Evolutionary conservation across 2,797 vertebrate species (phyloP), one percentile per base, ranked within the genome.

Genomic region (Darevskia nairensis): DNA sequence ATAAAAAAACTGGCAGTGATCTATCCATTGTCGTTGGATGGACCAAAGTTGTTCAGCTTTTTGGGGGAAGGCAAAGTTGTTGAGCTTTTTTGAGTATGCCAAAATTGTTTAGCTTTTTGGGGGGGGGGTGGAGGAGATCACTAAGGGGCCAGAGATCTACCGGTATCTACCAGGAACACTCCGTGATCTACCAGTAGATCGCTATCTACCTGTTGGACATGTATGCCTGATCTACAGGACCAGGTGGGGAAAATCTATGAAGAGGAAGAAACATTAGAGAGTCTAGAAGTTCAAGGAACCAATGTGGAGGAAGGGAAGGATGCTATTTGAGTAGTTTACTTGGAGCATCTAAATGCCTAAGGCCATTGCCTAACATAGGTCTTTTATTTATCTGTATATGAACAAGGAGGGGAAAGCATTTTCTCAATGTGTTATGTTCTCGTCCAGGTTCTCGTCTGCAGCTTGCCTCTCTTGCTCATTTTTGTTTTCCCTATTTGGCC

Each of bases 401-500:
- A 46, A 46, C 46, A 46, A 46, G 46, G 46, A 46, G 9, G 9
- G 13, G 50, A 3, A 55, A 55, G 13, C 13, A 55, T 55, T 86
- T 94, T 85, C 90, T 90, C 84, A 79, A 81, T 91, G 89, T 61
- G 81, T 46, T 91, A 92, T 93, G 92, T 89, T 88, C 90, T 93
- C 91, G 91, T 92, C 55, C 75, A 89, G 91, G 71, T 86, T 94
- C 85, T 91, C 90, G 66, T 90, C 91, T 90, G 93, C 91, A 85
- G 87, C 90, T 92, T 92, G 89, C 93, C 87, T 94, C 79, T 75
- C 88, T 83, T 39, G 35, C 89, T 93, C 86, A 89, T 90, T 94
- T 44, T 90, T 91, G 89, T 80, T 92, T 94, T 95, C 94, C 91
- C 87, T 92, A 86, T 94, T 92, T 92, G 88, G 91, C 91, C 93